Percentiles rank a stretch among this genome's conserved stretches.
Evolutionary conservation across 92 coral and sea anemone species (phyloP).

Genomic region (Phymanthus crucifer): DNA sequence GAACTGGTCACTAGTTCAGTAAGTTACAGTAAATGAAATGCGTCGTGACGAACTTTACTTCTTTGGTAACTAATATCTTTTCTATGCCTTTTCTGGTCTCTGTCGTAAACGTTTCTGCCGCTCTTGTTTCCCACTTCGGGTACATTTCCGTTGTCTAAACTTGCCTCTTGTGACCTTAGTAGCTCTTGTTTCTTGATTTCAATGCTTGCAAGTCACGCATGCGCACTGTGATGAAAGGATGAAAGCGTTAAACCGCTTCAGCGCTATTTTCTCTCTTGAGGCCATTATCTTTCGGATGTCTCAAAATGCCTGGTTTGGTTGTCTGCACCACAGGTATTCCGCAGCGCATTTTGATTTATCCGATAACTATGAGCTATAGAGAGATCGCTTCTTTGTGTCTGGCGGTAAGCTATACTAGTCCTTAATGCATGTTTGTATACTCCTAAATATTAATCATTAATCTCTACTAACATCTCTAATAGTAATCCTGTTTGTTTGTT

Average conservation of each 20-base stretch:
- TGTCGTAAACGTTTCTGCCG: background rate
- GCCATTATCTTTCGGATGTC: background rate
- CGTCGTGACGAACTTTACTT: background rate
- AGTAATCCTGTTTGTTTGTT: background rate
- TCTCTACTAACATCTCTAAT: background rate
- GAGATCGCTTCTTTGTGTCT: no score
- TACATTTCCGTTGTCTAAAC: background rate
- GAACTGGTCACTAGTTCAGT: background rate
- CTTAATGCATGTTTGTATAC: no score
- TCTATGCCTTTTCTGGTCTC: background rate
- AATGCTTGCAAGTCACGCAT: conserved; percentile 4
- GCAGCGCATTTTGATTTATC: no score
- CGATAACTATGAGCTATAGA: no score
- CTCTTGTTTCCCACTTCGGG: background rate
- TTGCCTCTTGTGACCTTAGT: background rate
- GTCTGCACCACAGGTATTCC: no score
- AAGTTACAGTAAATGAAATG: background rate
- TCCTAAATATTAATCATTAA: no score
- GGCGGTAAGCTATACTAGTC: no score
- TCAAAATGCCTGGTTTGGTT: background rate
- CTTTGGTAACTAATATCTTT: background rate
- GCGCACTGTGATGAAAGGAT: background rate
- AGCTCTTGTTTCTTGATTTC: background rate
- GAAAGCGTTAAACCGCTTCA: background rate
- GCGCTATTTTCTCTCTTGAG: background rate